phyloP scores from a whole-genome alignment of 2,113 vertebrate genomes.

The Cepphus grylle region DNA sequence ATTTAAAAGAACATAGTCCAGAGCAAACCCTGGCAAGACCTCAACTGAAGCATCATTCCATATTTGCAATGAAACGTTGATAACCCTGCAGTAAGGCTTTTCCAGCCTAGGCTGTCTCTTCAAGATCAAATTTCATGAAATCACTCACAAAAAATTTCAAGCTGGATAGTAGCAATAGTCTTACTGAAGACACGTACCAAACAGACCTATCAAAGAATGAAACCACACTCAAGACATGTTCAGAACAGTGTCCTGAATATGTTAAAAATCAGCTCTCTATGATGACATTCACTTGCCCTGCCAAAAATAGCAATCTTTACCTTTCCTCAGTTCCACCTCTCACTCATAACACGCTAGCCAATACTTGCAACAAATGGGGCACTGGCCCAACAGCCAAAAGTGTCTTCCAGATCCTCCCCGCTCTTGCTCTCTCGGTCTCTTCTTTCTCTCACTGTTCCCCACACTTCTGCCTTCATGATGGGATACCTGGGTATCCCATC shows the following conservation, averaged over 20 bases:
- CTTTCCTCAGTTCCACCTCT: not conserved
- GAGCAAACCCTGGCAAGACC: not conserved
- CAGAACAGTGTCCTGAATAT: not conserved
- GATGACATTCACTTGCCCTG: not conserved
- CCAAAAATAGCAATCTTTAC: not conserved
- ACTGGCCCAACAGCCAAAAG: not conserved
- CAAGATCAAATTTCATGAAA: not conserved
- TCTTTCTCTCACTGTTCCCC: not conserved
- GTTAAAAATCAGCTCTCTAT: accelerated
- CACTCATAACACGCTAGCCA: not conserved
- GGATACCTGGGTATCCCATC: not conserved
- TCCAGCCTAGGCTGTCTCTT: not conserved
- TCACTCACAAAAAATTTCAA: not conserved
- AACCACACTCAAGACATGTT: not conserved
- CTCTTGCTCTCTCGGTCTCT: not conserved
- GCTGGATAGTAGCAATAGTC: not conserved
- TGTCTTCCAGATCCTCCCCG: not conserved
- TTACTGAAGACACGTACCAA: not conserved
- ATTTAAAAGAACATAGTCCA: not conserved
- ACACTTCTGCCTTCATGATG: not conserved
- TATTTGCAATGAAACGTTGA: not conserved
- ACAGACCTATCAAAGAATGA: not conserved
- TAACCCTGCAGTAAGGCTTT: not conserved
- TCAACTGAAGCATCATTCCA: not conserved
- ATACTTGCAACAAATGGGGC: not conserved